A percentile compares a stretch with the other conserved stretches of the same genome.
Evolutionary conservation across 2,888 invertebrate species (phyloP).

Genomic region (Baccha elongata): DNA sequence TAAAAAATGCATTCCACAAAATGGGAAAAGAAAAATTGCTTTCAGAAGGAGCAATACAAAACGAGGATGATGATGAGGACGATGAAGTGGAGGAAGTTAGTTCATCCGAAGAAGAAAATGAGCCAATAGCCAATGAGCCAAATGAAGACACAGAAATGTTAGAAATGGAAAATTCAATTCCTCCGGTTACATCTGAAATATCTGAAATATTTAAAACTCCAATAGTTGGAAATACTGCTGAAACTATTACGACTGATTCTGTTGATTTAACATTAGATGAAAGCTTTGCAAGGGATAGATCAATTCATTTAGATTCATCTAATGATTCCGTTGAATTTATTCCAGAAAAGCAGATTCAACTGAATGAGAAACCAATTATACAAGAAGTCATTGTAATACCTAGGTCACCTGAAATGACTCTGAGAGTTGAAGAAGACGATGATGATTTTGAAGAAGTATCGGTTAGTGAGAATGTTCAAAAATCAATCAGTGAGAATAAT

Average conservation of each 20-base stretch:
- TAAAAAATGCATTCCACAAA: slow-evolving; percentile 75
- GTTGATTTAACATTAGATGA: slow-evolving; percentile 57
- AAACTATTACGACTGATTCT: slow-evolving; percentile 4
- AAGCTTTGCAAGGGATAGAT: slow-evolving; percentile 2
- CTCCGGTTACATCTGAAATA: background rate
- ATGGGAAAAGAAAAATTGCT: slow-evolving; percentile 53
- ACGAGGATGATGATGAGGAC: background rate
- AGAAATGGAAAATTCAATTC: background rate
- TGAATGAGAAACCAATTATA: background rate
- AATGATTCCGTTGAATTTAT: slow-evolving; percentile 64
- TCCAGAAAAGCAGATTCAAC: slow-evolving; percentile 8
- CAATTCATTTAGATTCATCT: slow-evolving; percentile 59
- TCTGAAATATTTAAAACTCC: background rate
- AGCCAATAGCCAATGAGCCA: background rate
- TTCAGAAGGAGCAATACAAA: background rate
- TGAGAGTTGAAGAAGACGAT: slow-evolving; percentile 60
- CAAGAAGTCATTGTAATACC: slow-evolving; percentile 13
- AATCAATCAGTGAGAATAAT: background rate
- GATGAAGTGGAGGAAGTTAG: too few relatives aligned
- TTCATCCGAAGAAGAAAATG: slow-evolving; percentile 16
- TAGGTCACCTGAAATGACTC: slow-evolving; percentile 62
- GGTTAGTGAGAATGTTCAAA: background rate
- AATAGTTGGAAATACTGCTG: background rate
- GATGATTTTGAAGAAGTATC: slow-evolving; percentile 17
- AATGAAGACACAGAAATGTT: slow-evolving; percentile 9